Percentiles rank a stretch among this genome's conserved stretches.
These are phyloP conservation scores for Erpornis zantholeuca DNA, from an alignment of 2,113 vertebrate species.

Conservation along the genomic window DNA sequence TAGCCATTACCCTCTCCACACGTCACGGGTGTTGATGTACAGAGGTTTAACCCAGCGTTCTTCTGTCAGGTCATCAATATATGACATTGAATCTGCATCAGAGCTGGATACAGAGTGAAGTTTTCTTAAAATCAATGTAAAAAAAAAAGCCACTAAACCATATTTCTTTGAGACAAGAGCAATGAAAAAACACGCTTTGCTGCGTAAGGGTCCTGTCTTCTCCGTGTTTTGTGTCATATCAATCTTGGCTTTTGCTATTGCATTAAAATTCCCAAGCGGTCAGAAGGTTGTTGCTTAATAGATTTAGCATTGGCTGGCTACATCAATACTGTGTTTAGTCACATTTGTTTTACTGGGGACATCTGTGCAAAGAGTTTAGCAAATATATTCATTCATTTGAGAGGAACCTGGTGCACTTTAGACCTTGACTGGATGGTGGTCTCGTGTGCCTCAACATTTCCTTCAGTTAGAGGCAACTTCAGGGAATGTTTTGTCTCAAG, in stretches of 20 bases:
- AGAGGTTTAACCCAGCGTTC: constrained; percentile 34
- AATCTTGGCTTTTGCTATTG: constrained; percentile 60
- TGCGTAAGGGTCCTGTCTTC: constrained; percentile 53
- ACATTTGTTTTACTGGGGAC: constrained; percentile 62
- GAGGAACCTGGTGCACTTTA: constrained; percentile 7
- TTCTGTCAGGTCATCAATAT: constrained; percentile 54
- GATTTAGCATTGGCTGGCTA: constrained; percentile 61
- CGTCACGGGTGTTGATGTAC: constrained; percentile 43
- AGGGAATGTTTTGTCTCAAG: neutral
- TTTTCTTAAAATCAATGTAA: constrained; percentile 60
- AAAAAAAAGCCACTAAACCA: constrained; percentile 35
- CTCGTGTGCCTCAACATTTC: neutral
- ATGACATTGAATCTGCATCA: constrained; percentile 48
- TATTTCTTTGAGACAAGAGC: constrained; percentile 66
- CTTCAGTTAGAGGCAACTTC: neutral
- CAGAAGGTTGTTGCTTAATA: constrained; percentile 65
- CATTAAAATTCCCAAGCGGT: constrained; percentile 66
- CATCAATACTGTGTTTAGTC: constrained; percentile 60
- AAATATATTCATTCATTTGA: constrained; percentile 42
- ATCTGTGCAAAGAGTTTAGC: constrained; percentile 44
- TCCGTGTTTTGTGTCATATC: constrained; percentile 51
- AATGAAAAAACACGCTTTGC: constrained; percentile 46
- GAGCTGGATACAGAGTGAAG: constrained; percentile 35
- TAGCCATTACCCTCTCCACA: constrained; percentile 48
- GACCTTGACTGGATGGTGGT: neutral